Base-by-base conservation (phyloP, 37 sponge, comb jelly and placozoan species). In the Hexactinellida sp. region DNA sequence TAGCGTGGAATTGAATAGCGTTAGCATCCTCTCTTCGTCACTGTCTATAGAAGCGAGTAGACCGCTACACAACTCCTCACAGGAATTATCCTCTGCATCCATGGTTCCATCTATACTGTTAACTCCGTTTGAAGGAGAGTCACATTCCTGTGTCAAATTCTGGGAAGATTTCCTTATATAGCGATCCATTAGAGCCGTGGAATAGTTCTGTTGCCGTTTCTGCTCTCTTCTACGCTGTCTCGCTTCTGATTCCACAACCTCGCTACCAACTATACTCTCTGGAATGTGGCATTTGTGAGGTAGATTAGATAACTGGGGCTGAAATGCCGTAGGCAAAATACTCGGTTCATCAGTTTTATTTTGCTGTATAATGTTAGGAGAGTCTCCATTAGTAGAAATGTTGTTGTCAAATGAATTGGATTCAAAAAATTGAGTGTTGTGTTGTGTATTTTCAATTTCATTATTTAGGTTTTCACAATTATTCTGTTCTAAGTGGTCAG, bases 191-290 rank as follows among this genome's bases (percentile, higher is more conserved):
- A 63, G 76, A 63, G 76, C 13, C 3, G 19, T 63, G 30, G 76
- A 63, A 63, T 63, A 63, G 76, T 63, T 63, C 76, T 63, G 76
- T 23, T 63, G 76, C 13, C 76, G 3, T n/a, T 63, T 63, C 34
- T 63, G 76, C 76, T 63, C 76, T 63, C 76, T 63, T n/a, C 76
- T 10, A 3, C 76, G 25, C 30, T 63, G 76, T 63, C 76, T 63
- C 1, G 76, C 76, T 63, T 63, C 76, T 63, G 76, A 63, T 10
- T 63, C 76, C 5, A n/a, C 76, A 10, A 63, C 76, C 30, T 63
- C 76, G 3, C 19, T 3, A 28, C 34, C 52, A 19, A 16, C 9
- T 19, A 47, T 47, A 47, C 16, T 47, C 52, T 9, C 16, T 19
- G 9, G 9, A 9, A 47, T 16, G 16, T 19, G 9, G 52, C 16